Evolutionary conservation across 2,113 vertebrate species (phyloP).

Genomic region (Nanger granti): DNA sequence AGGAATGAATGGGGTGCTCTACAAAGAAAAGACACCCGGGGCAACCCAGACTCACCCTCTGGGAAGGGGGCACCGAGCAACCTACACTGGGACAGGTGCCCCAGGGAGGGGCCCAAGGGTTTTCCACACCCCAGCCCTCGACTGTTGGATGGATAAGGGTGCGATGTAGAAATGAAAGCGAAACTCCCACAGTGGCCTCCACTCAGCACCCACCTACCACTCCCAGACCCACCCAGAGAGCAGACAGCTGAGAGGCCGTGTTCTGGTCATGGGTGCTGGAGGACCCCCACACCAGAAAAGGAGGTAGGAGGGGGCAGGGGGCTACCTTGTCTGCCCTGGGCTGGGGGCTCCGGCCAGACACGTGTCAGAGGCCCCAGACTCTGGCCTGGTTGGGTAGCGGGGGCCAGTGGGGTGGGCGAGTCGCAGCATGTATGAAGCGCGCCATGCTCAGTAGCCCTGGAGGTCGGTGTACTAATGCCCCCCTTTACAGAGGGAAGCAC

Average conservation of each 20-base stretch:
- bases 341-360: neutral
- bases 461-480: neutral
- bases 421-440: neutral
- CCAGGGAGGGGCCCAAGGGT: neutral
- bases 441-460: neutral
- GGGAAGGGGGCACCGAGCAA: neutral
- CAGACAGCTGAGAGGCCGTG: neutral
- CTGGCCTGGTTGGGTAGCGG: neutral
- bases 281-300: neutral
- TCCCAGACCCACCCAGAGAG: neutral
- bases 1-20: neutral
- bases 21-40: neutral
- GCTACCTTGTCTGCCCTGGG: neutral
- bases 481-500: neutral
- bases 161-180: constrained; percentile 49
- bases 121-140: neutral
- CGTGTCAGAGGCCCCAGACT: neutral
- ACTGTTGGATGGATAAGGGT: neutral
- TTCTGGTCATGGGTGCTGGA: neutral
- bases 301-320: neutral
- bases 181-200: neutral
- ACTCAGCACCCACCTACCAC: neutral
- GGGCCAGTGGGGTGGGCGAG: neutral
- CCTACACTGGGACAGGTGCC: neutral
- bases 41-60: too few relatives aligned